Percentiles rank a stretch among this genome's conserved stretches.
phyloP scores from a whole-genome alignment of 2,888 invertebrate species.

The Mantis religiosa region DNA sequence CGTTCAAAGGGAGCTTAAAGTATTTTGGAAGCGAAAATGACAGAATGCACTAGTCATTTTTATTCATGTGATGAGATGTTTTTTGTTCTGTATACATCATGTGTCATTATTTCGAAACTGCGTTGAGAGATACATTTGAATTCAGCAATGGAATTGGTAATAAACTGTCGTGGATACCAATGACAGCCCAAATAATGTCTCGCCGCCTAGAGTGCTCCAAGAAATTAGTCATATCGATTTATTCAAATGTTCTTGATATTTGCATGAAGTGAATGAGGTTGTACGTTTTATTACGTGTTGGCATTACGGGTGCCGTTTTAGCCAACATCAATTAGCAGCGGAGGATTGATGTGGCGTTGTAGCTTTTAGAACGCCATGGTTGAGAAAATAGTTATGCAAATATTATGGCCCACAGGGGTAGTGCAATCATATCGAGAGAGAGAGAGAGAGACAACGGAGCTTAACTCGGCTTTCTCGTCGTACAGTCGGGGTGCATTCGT shows the following conservation, averaged over 20 bases:
- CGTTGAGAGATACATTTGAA: not conserved
- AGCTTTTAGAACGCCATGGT: not conserved
- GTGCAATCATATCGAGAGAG: not conserved
- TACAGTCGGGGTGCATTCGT: not conserved
- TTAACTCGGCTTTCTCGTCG: not conserved
- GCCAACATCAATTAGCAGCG: not conserved
- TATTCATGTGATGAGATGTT: too few species aligned
- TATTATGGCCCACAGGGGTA: not conserved
- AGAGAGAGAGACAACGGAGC: not conserved
- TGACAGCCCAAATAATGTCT: not conserved
- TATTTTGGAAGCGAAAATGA: too few species aligned
- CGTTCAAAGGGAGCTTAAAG: too few species aligned
- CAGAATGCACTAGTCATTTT: too few species aligned
- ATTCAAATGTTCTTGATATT: not conserved
- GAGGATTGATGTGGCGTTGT: not conserved
- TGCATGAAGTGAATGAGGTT: not conserved
- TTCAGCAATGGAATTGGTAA: not conserved
- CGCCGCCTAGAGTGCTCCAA: not conserved
- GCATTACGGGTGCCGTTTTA: not conserved
- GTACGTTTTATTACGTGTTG: not conserved
- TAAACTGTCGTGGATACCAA: not conserved
- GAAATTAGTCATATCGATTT: not conserved
- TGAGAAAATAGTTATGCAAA: not conserved
- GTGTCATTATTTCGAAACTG: not conserved
- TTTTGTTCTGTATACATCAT: not conserved